Evolutionary conservation across 2,888 invertebrate species (phyloP), one percentile per base, ranked within the genome.

Genomic region (Tetragonula carbonaria): DNA sequence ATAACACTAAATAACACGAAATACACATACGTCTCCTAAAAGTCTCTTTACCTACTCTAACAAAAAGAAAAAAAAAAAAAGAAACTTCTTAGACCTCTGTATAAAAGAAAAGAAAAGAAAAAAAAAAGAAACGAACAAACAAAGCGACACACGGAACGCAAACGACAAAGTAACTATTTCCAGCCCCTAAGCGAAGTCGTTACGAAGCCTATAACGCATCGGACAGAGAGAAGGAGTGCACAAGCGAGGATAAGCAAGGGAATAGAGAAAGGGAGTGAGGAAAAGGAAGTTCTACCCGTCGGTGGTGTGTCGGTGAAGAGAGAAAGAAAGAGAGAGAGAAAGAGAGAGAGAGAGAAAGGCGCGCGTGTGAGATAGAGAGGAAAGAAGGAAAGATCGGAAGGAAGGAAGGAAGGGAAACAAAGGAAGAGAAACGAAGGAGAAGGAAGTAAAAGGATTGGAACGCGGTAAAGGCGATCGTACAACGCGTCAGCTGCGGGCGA

Each of bases 1-100:
- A 93, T 93, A 93, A 92, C 92, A 93, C 92, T 88, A 90, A 87
- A 86, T 85, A 80, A 90, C 88, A 91, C 85, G 74, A 81, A 87
- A 75, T 78, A 85, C 87, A 85, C 84, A 53, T 53, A 86, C 84
- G 80, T 87, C 88, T 87, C 87, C 85, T 78, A 80, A 88, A 59
- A 87, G 78, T 84, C 84, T 83, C 84, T 85, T 87, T 84, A 88
- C 81, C 87, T 86, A 82, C 74, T 86, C 71, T 77, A 80, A 45
- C 45, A 66, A 85, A 68, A 70, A 38, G 38, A 23, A 16, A 50
- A 16, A 62, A 28, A 28, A 23, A 38, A n/a, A 66, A 53, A 23
- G 28, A n/a, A 74, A 80, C 70, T 78, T 86, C 76, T 82, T 86
- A 85, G 87, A 82, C 85, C 84, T 82, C 79, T 80, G 85, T 85